Percentiles rank a stretch among this genome's conserved stretches.
Evolutionary conservation across 2,888 invertebrate genomes (phyloP).

Genomic region (Zeuzera pyrina): DNA sequence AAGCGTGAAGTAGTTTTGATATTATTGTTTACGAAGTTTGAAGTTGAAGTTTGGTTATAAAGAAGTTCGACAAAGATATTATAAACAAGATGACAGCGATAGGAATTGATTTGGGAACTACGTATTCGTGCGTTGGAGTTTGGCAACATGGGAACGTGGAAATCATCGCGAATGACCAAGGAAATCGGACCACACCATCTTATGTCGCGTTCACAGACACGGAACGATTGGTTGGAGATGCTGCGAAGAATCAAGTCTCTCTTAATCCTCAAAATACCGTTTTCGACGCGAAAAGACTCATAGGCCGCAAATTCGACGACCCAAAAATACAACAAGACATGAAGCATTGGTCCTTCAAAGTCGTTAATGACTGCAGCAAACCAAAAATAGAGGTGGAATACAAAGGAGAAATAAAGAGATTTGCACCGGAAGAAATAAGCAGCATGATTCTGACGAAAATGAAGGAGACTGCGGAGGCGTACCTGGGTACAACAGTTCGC

Average conservation of each 20-base stretch:
- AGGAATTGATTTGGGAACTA: slow-evolving; percentile 71
- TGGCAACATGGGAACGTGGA: slow-evolving; percentile 80
- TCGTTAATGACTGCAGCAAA: slow-evolving; percentile 67
- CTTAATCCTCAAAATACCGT: slow-evolving; percentile 78
- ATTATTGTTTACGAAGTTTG: not conserved
- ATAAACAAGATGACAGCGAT: slow-evolving; percentile 61
- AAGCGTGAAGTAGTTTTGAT: not conserved
- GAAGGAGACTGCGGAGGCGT: slow-evolving; percentile 78
- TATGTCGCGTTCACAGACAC: slow-evolving; percentile 76
- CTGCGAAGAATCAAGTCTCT: slow-evolving; percentile 74
- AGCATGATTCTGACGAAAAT: slow-evolving; percentile 82
- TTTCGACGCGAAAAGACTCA: slow-evolving; percentile 80
- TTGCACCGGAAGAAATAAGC: slow-evolving; percentile 74
- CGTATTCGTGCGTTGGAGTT: slow-evolving; percentile 70
- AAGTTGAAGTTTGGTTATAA: not conserved
- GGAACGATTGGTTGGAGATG: slow-evolving; percentile 71
- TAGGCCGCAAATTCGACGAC: slow-evolving; percentile 78
- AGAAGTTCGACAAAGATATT: not conserved
- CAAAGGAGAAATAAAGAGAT: slow-evolving; percentile 66
- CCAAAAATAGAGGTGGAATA: slow-evolving; percentile 72
- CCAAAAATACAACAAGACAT: slow-evolving; percentile 77
- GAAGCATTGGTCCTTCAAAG: slow-evolving; percentile 82
- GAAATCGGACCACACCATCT: slow-evolving; percentile 75
- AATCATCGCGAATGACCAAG: slow-evolving; percentile 69
- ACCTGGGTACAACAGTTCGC: slow-evolving; percentile 73